These are phyloP conservation scores for Mythimna pallens DNA, from an alignment of 2,888 invertebrate genomes.

Conservation along the genomic window DNA sequence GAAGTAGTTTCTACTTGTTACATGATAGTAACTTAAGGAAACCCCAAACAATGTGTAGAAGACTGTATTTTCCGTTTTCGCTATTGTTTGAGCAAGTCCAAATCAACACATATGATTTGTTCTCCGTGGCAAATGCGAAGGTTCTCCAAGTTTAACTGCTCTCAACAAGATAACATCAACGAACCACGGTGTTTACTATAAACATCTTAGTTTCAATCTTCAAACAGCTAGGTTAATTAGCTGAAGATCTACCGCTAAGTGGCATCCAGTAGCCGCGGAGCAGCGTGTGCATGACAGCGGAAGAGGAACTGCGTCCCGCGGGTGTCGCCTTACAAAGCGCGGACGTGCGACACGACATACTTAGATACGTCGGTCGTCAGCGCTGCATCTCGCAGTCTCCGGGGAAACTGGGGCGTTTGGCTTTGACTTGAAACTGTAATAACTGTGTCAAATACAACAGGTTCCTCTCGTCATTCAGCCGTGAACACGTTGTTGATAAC, in stretches of 20 bases:
- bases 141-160: not conserved
- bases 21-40: not conserved
- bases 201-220: constrained; percentile 6
- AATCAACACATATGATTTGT: not conserved
- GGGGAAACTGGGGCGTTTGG: constrained; percentile 30
- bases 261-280: constrained; percentile 49
- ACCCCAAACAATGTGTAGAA: not conserved
- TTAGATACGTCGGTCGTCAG: constrained; percentile 1
- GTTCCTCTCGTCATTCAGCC: constrained; percentile 10
- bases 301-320: constrained; percentile 51
- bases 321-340: constrained; percentile 63
- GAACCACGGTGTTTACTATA: not conserved
- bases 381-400: constrained; percentile 5
- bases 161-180: not conserved
- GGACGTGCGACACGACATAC: constrained; percentile 39
- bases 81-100: not conserved
- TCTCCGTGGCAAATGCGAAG: too few relatives aligned
- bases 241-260: constrained; percentile 31
- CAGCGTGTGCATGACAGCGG: constrained; percentile 45
- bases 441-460: constrained; percentile 42
- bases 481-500: constrained; percentile 17
- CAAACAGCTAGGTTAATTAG: constrained; percentile 36
- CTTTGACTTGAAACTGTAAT: constrained; percentile 25
- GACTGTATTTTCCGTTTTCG: not conserved
- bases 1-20: not conserved